Evolutionary conservation across 2,113 vertebrate genomes (phyloP), one percentile per base, ranked within the genome.

Genomic region (Coregonus clupeaformis): DNA sequence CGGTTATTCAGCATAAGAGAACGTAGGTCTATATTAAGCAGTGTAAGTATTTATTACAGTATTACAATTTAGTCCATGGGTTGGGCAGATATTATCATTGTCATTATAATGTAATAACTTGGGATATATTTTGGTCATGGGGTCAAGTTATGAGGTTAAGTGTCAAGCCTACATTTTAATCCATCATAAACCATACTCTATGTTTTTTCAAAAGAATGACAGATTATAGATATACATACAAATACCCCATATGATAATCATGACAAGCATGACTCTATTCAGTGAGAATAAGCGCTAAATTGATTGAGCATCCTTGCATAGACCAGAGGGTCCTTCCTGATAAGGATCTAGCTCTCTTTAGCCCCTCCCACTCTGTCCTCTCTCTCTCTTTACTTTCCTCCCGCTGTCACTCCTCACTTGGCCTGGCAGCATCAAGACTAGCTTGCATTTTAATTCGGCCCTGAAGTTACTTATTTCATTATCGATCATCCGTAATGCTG

Each of bases 381-480:
- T 67, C 52, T 18, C 27, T 45, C 14, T 45, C 60, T 24, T 18
- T 52, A n/a, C 47, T 14, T 57, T 6, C 18, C 66, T 60, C 52
- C 12, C 32, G 36, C 29, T 76, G 64, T 69, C 49, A 11, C 62
- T 27, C 63, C 65, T 52, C 66, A 5, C 65, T 45, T 55, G 25
- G 16, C 88, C 92, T 94, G 93, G 94, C 93, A 93, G 91, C 92
- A 93, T 22, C n/a, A 60, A 60, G 95, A 93, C 93, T 91, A 94
- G 94, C 94, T 96, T 97, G 96, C 95, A 96, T 97, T 97, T 96
- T 97, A 97, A 97, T 97, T 96, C 95, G 94, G 94, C 93, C 93
- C 95, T 92, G 94, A 96, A 97, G 96, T 97, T 96, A 96, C 95
- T 97, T 96, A 96, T 96, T 96, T 97, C 95, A 95, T 96, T 97